These are phyloP conservation scores for Drosophila chauvacae DNA, from an alignment of 1,140 invertebrate genomes.

Conservation along the genomic window DNA sequence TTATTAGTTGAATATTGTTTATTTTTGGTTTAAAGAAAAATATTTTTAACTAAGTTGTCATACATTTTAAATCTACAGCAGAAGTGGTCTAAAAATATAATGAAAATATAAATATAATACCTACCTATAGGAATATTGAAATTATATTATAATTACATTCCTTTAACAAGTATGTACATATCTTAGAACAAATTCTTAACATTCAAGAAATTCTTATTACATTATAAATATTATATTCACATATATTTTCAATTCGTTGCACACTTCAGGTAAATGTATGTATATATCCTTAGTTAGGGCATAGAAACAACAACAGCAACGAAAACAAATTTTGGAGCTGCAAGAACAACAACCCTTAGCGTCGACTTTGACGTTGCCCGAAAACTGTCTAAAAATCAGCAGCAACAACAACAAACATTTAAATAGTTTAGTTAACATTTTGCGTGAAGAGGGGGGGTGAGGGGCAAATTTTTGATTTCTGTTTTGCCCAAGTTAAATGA, in stretches of 20 bases:
- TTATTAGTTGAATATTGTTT: no score
- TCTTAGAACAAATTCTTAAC: no score
- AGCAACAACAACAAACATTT: constrained; percentile 22
- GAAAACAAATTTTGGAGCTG: constrained; percentile 12
- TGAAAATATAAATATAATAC: no score
- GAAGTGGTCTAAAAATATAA: no score
- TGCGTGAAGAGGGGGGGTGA: not conserved
- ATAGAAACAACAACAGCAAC: constrained; percentile 1
- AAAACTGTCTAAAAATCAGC: constrained; percentile 43
- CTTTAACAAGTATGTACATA: no score
- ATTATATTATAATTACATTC: no score
- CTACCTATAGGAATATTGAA: no score
- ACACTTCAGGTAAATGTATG: no score
- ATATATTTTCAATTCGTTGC: not conserved
- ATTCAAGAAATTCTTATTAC: no score
- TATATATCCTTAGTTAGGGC: not conserved
- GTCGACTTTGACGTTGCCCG: constrained; percentile 46
- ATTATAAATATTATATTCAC: not conserved
- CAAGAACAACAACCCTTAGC: constrained; percentile 25
- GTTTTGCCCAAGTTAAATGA: constrained; percentile 30
- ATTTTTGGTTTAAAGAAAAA: no score
- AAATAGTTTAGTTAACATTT: constrained; percentile 46
- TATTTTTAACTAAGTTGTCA: no score
- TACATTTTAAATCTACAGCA: no score
- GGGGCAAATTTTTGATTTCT: constrained; percentile 21